Conservation (phyloP, 2,113 vertebrate species). For the Chrysemys picta region DNA sequence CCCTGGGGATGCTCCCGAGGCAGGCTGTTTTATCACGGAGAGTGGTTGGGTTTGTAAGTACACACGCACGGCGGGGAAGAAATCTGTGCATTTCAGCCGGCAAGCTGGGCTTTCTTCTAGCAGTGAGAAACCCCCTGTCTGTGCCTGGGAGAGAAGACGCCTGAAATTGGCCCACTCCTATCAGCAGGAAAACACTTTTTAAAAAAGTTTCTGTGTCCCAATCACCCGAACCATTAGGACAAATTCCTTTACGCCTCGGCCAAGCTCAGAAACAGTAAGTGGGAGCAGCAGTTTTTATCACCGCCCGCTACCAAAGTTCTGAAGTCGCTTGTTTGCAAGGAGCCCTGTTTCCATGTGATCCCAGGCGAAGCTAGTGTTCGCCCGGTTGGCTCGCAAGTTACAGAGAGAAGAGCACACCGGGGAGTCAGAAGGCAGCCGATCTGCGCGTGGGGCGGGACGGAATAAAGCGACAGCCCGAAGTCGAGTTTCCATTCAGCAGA, state of each 20-base stretch:
- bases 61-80: fast-evolving
- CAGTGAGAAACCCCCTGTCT: background rate
- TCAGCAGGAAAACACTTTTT: background rate
- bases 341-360: fast-evolving
- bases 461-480: fast-evolving
- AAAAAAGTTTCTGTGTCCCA: background rate
- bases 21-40: fast-evolving
- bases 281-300: background rate
- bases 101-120: background rate
- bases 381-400: background rate
- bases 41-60: background rate
- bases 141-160: background rate
- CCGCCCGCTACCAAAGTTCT: fast-evolving
- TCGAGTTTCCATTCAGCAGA: fast-evolving
- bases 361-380: fast-evolving
- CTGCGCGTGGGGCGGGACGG: fast-evolving
- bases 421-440: background rate
- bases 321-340: background rate
- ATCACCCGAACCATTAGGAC: background rate
- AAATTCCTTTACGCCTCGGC: background rate
- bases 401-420: background rate
- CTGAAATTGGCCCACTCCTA: background rate
- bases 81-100: background rate
- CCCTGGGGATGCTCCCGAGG: fast-evolving
- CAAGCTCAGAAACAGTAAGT: fast-evolving